These are phyloP conservation scores for Gnathonemus echidnorhynchus DNA, from an alignment of 2,113 vertebrate genomes.

Conservation along the genomic window DNA sequence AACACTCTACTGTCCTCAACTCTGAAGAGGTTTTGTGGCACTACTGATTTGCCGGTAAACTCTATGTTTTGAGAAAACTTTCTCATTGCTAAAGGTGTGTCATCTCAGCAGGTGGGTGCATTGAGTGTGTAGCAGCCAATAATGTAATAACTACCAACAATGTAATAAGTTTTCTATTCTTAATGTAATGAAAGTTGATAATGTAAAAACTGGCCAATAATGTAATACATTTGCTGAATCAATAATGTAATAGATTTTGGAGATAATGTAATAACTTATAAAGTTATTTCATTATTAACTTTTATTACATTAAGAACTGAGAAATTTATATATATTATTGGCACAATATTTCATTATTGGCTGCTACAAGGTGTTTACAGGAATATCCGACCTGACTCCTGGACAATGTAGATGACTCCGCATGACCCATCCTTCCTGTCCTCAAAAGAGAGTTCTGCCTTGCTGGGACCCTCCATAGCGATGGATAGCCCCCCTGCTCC, in stretches of 20 bases:
- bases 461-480: conserved; percentile 85
- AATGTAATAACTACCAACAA: background rate
- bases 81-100: background rate
- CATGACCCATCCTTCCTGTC: conserved; percentile 88
- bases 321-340: background rate
- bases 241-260: background rate
- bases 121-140: background rate
- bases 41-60: background rate
- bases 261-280: background rate
- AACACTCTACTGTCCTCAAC: background rate
- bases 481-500: conserved; percentile 87
- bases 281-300: background rate
- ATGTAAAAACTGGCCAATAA: background rate
- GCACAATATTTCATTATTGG: background rate
- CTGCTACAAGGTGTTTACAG: background rate
- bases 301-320: background rate
- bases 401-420: conserved; percentile 81
- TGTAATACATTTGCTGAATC: background rate
- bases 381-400: conserved; percentile 71
- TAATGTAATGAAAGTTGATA: background rate
- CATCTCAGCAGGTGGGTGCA: background rate
- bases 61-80: background rate
- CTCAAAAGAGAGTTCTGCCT: conserved; percentile 86
- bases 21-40: background rate
- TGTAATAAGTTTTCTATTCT: background rate